phyloP scores from a whole-genome alignment of 2,113 vertebrate genomes.

The Lepisosteus osseus region DNA sequence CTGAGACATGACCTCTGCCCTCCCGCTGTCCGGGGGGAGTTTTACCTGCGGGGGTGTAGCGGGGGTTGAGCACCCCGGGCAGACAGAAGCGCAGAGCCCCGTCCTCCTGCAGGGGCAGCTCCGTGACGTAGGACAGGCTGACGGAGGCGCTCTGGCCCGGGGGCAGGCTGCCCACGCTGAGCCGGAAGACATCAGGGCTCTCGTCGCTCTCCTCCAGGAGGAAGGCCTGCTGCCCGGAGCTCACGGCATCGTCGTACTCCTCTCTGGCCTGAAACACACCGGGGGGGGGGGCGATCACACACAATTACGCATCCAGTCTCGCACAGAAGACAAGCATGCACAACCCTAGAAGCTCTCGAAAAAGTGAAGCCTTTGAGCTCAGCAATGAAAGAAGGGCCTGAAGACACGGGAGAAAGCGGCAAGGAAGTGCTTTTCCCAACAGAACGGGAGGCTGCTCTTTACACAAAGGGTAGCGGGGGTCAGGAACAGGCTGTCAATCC shows the following conservation, averaged over 20 bases:
- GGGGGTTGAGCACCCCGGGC: constrained; percentile 72
- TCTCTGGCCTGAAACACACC: constrained; percentile 52
- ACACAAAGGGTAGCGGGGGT: too few species aligned
- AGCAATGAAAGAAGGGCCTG: neutral
- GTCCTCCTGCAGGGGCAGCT: constrained; percentile 69
- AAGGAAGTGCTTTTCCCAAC: neutral
- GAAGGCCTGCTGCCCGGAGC: constrained; percentile 68
- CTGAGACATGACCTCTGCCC: too few species aligned
- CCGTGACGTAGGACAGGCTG: constrained; percentile 69
- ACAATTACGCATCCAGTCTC: neutral
- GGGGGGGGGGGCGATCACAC: too few species aligned
- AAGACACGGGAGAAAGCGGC: too few species aligned
- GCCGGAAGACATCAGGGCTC: constrained; percentile 67
- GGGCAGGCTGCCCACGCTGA: constrained; percentile 71
- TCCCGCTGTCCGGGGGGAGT: too few species aligned
- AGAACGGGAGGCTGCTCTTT: neutral
- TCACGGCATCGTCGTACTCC: constrained; percentile 69
- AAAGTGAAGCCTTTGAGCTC: too few species aligned
- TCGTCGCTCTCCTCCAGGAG: constrained; percentile 66
- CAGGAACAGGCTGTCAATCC: neutral
- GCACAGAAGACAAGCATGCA: neutral
- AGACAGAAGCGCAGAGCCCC: constrained; percentile 70
- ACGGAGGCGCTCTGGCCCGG: constrained; percentile 63
- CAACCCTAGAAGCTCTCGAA: neutral
- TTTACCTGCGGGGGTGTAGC: constrained; percentile 65